Evolutionary conservation across 2,888 invertebrate genomes (phyloP).

Genomic region (Amblyjoppa fuscipennis): DNA sequence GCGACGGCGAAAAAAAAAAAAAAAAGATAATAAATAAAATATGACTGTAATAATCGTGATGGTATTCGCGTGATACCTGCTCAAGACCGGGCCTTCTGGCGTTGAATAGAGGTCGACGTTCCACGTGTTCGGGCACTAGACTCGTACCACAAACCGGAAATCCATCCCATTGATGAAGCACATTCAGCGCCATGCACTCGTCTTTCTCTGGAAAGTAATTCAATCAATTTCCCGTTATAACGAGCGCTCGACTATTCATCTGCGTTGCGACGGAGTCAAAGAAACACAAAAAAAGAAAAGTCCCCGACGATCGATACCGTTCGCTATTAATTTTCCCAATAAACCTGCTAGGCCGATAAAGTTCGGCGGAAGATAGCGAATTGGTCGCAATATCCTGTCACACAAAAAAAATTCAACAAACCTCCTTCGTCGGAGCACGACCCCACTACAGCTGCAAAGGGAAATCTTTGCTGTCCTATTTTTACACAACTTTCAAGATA

Average conservation of each 20-base stretch:
- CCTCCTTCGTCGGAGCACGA: constrained; percentile 55
- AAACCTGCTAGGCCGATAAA: constrained; percentile 3
- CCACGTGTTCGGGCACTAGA: constrained; percentile 96
- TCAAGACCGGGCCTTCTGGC: constrained; percentile 91
- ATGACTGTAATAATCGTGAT: constrained; percentile 18
- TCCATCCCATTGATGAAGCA: constrained; percentile 91
- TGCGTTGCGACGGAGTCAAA: background rate
- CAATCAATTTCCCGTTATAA: constrained; percentile 11
- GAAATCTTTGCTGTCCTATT: constrained; percentile 86
- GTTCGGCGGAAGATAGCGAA: background rate
- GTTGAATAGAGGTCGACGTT: constrained; percentile 93
- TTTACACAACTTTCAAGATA: constrained; percentile 86
- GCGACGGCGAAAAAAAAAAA: background rate
- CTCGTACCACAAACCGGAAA: constrained; percentile 92
- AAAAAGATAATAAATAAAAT: background rate
- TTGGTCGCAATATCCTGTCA: constrained; percentile 10
- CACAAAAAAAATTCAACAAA: constrained; percentile 46
- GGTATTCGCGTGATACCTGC: constrained; percentile 86
- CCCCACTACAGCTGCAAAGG: constrained; percentile 63
- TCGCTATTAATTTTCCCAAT: constrained; percentile 3
- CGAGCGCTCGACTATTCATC: constrained; percentile 12
- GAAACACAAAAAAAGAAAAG: background rate
- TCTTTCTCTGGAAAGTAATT: constrained; percentile 86
- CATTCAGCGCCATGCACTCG: constrained; percentile 92
- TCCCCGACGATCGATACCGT: background rate